Conservation (phyloP, 2,113 vertebrate species). For the Barnardius zonarius region DNA sequence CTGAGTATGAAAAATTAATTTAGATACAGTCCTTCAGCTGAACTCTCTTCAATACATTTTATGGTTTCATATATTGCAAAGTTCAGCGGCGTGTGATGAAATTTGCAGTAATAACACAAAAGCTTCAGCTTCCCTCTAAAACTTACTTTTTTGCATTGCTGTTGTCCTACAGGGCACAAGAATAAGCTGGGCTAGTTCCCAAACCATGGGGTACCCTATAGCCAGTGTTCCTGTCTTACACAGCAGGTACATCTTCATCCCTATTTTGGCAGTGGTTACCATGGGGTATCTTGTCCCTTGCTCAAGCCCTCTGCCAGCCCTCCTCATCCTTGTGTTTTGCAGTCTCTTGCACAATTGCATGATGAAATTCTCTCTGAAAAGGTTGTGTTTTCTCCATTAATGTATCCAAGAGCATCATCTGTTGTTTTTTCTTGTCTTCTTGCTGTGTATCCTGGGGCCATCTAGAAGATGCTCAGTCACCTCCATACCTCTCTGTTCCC, state of each 20-base stretch:
- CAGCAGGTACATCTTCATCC: too few species aligned
- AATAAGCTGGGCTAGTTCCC: neutral
- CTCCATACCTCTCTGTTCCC: neutral
- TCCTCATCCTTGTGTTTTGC: accelerated
- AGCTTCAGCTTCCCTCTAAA: neutral
- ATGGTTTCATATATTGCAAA: neutral
- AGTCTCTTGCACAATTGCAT: neutral
- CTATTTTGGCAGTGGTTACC: too few species aligned
- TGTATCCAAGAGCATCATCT: neutral
- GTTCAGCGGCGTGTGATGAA: neutral
- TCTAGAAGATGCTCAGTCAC: neutral
- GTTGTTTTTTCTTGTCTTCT: neutral
- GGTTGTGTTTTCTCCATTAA: neutral
- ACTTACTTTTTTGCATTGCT: neutral
- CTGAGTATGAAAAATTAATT: neutral
- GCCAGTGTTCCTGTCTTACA: accelerated
- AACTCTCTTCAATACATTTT: neutral
- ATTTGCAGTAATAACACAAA: neutral
- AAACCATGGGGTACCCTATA: accelerated
- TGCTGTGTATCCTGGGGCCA: neutral
- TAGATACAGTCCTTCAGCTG: neutral
- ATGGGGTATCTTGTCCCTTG: neutral
- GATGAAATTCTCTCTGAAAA: neutral
- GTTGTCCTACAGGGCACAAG: neutral
- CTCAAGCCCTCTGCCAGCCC: neutral